A percentile compares a stretch with the other conserved stretches of the same genome.
phyloP scores from a whole-genome alignment of 35 echinoderm and acorn worm species.

The Ophiothrix spiculata region DNA sequence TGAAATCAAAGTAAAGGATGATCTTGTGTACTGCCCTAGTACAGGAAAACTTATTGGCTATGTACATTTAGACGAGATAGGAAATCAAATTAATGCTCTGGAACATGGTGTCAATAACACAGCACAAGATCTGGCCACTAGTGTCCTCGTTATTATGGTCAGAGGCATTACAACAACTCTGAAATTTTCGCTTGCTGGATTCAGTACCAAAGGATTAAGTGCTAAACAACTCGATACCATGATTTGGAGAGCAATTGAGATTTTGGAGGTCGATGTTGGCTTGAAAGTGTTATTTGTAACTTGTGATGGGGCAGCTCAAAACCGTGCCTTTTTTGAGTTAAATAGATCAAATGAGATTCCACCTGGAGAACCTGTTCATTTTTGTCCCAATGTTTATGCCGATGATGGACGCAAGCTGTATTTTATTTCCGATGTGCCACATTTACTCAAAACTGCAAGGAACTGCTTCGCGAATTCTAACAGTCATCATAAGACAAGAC shows the following conservation, averaged over 20 bases:
- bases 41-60: background rate
- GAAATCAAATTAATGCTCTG: background rate
- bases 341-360: too few species aligned
- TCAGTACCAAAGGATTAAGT: background rate
- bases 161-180: background rate
- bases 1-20: background rate
- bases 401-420: background rate
- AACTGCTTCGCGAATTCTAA: conserved; percentile 25
- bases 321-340: background rate
- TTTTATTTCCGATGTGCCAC: conserved; percentile 34
- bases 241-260: background rate
- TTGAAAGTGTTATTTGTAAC: background rate
- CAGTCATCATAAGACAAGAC: background rate
- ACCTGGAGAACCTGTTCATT: background rate
- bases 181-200: background rate
- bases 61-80: background rate
- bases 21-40: background rate
- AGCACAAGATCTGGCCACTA: background rate
- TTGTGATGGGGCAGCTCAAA: background rate
- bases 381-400: background rate
- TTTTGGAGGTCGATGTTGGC: background rate
- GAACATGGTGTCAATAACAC: background rate
- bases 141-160: background rate
- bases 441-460: conserved; percentile 13
- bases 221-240: background rate